Base-by-base conservation (phyloP, 2,888 invertebrate species). In the Rhamnusium bicolor region DNA sequence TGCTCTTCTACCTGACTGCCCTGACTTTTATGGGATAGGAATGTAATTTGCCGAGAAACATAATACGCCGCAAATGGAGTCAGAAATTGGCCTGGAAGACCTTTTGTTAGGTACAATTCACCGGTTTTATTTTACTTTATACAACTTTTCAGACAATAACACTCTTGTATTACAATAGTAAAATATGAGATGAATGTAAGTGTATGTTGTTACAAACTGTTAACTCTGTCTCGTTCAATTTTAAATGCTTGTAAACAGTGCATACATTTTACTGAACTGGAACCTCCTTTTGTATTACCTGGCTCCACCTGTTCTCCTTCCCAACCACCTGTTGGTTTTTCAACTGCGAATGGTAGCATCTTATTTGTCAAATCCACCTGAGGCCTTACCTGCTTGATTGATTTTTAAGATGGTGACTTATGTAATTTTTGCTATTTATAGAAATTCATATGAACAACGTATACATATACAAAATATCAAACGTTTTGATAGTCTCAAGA, bases 261-360 rank as follows among this genome's bases (percentile, higher is more conserved):
- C n/a, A 14, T 53, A 53, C 24, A 46, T 56, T 67, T 46, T 16
- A 32, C 21, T 56, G 24, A n/a, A 21, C 14, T 7, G 56, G 68
- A 65, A 62, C 63, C 62, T 65, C 56, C 54, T 62, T 69, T 69
- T 65, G 53, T 61, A 58, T 70, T 68, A 78, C 78, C 76, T 78
- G 74, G 63, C 76, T 76, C 76, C 76, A 78, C 78, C 76, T 78
- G 78, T 69, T 77, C 73, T 75, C 74, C 71, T 69, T 56, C 71
- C 73, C 67, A 74, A 73, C 78, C 70, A 78, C 78, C 74, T 78
- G 78, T 78, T 72, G 63, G 76, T 76, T 72, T 67, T 77, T 66
- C 68, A 63, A 67, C 70, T 63, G 67, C 73, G 60, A 67, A 61
- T 69, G 71, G 75, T 54, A 69, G 71, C 72, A 29, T 72, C 67